phyloP scores from a whole-genome alignment of 2,888 invertebrate genomes.

The Sarcophaga subvicina region DNA sequence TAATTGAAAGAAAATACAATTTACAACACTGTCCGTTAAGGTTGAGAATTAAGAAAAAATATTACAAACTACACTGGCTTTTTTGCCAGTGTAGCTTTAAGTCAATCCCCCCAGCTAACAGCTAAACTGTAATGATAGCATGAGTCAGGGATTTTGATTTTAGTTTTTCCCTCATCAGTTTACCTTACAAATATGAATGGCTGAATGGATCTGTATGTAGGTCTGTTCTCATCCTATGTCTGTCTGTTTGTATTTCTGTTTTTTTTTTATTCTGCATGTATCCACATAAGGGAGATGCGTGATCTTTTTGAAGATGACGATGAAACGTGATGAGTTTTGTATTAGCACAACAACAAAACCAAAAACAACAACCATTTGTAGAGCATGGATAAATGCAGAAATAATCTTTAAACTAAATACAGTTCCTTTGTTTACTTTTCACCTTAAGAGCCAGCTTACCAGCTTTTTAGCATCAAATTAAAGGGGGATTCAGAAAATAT shows the following conservation, averaged over 20 bases:
- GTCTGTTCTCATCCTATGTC: neutral
- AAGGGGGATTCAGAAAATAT: neutral
- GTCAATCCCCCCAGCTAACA: too few relatives aligned
- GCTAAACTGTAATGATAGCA: conserved; percentile 22
- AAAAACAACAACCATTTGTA: neutral
- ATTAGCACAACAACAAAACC: conserved; percentile 35
- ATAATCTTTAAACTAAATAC: conserved; percentile 55
- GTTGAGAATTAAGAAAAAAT: too few relatives aligned
- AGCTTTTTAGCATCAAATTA: conserved; percentile 39
- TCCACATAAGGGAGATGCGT: conserved; percentile 53
- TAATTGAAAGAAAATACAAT: too few relatives aligned
- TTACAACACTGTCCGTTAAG: too few relatives aligned
- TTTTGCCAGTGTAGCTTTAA: too few relatives aligned
- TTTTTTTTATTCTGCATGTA: neutral
- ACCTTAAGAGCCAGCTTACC: conserved; percentile 52
- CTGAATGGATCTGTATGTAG: conserved; percentile 3
- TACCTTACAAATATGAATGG: conserved; percentile 20
- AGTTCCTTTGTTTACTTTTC: conserved; percentile 59
- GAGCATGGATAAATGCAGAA: conserved; percentile 36
- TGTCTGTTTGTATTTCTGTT: neutral
- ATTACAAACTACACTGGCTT: too few relatives aligned
- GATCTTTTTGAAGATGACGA: conserved; percentile 65
- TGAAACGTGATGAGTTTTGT: conserved; percentile 65
- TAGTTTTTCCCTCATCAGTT: neutral
- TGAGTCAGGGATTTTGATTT: neutral